Conservation (phyloP, 2,113 vertebrate species). For the Daubentonia madagascariensis region DNA sequence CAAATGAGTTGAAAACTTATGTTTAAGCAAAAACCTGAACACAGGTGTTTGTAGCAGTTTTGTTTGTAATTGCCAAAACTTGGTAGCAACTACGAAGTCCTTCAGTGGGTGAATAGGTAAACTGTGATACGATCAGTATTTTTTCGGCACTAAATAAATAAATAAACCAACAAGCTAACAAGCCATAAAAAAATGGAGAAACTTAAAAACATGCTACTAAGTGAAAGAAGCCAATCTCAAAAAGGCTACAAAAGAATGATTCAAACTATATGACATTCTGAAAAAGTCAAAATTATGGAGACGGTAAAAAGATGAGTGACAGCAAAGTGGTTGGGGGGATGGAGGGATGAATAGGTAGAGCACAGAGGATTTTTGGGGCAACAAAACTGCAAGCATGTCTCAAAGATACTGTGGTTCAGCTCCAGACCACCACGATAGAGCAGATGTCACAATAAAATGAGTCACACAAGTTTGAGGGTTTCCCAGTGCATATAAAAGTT, state of each 20-base stretch:
- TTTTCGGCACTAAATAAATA: not conserved
- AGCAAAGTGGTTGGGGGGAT: not conserved
- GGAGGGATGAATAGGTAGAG: not conserved
- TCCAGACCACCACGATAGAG: not conserved
- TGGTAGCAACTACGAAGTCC: not conserved
- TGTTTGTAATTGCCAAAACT: not conserved
- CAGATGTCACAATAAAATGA: not conserved
- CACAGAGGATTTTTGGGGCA: not conserved
- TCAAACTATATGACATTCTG: not conserved
- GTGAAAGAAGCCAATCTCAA: not conserved
- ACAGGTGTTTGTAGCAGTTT: not conserved
- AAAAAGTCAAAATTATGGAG: no score
- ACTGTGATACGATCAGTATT: not conserved
- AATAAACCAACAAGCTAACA: not conserved
- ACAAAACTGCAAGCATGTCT: not conserved
- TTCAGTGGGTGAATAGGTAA: not conserved
- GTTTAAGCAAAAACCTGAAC: not conserved
- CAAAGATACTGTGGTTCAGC: not conserved
- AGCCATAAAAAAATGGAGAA: not conserved
- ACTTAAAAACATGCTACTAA: not conserved
- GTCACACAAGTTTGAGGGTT: not conserved
- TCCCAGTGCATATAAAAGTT: not conserved
- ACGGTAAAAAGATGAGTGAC: not conserved
- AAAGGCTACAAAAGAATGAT: not conserved
- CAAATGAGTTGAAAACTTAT: not conserved